Percentiles rank a stretch among this genome's conserved stretches.
These are phyloP conservation scores for Hemiprocne comata DNA, from an alignment of 2,113 vertebrate genomes.

Conservation along the genomic window DNA sequence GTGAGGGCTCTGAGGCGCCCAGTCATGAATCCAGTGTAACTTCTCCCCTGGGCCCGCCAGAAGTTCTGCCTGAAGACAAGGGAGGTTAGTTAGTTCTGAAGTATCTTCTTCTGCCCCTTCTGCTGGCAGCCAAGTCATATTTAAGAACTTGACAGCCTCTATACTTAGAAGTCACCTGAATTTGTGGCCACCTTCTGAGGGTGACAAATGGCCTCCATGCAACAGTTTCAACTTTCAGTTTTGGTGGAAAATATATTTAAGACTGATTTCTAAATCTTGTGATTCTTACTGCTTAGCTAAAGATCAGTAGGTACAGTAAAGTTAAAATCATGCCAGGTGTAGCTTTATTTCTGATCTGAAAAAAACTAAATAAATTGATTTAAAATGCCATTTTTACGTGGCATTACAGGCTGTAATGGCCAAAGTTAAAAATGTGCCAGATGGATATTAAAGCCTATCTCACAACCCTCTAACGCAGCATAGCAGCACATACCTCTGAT, in stretches of 20 bases:
- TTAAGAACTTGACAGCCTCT: neutral
- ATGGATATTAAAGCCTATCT: neutral
- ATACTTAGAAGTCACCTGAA: neutral
- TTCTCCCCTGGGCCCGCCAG: neutral
- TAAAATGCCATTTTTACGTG: neutral
- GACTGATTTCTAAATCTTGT: neutral
- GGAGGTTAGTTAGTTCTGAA: neutral
- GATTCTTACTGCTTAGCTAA: neutral
- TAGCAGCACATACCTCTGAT: neutral
- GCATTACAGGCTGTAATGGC: neutral
- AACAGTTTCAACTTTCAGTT: neutral
- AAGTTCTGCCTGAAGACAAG: neutral
- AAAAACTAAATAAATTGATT: neutral
- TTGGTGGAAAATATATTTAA: neutral
- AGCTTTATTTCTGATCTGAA: neutral
- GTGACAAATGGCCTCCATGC: neutral
- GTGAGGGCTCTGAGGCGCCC: no score
- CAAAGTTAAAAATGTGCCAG: neutral
- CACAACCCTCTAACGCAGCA: neutral
- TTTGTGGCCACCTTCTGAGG: neutral
- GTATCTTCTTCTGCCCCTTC: accelerated
- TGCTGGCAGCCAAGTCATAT: accelerated
- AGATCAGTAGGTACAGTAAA: neutral
- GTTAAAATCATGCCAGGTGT: neutral
- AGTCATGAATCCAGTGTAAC: no score